Evolutionary conservation across 2,888 invertebrate species (phyloP).

Genomic region (Drosophila barbarae): DNA sequence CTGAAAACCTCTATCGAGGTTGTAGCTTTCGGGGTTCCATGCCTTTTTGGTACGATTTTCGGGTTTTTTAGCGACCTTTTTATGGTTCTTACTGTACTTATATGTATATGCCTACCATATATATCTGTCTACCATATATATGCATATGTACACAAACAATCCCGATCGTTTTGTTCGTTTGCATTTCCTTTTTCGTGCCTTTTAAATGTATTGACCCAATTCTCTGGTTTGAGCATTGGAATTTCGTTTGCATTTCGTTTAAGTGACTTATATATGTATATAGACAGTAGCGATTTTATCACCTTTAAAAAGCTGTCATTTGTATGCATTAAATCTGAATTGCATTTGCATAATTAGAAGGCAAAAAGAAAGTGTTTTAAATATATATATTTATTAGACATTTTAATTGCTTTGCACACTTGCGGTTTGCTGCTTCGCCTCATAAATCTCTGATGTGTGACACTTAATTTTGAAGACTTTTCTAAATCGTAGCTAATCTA

Average conservation of each 20-base stretch:
- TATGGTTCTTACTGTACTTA: conserved; percentile 13
- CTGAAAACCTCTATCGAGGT: not conserved
- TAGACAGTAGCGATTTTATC: conserved; percentile 11
- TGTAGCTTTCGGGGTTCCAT: conserved; percentile 10
- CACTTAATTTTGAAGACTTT: conserved; percentile 15
- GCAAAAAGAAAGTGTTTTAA: conserved; percentile 12
- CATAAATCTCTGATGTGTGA: conserved; percentile 32
- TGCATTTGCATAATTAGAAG: conserved; percentile 17
- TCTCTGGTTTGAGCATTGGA: conserved; percentile 40
- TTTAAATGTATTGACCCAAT: conserved; percentile 65
- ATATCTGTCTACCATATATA: conserved; percentile 10
- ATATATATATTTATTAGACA: conserved; percentile 11
- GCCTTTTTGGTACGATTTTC: conserved; percentile 4
- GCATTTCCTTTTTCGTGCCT: conserved; percentile 53
- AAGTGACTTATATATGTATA: conserved; percentile 14
- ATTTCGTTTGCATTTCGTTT: conserved; percentile 45
- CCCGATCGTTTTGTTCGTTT: conserved; percentile 48
- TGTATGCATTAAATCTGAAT: conserved; percentile 32
- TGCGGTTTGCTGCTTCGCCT: conserved; percentile 6
- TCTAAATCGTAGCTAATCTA: not conserved
- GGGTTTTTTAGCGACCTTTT: conserved; percentile 3
- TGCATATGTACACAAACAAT: conserved; percentile 27
- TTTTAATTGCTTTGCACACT: conserved; percentile 21
- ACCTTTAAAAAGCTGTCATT: conserved; percentile 13
- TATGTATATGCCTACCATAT: not conserved